Base-by-base conservation (phyloP, 2,888 invertebrate species). In the Seira ritae region DNA sequence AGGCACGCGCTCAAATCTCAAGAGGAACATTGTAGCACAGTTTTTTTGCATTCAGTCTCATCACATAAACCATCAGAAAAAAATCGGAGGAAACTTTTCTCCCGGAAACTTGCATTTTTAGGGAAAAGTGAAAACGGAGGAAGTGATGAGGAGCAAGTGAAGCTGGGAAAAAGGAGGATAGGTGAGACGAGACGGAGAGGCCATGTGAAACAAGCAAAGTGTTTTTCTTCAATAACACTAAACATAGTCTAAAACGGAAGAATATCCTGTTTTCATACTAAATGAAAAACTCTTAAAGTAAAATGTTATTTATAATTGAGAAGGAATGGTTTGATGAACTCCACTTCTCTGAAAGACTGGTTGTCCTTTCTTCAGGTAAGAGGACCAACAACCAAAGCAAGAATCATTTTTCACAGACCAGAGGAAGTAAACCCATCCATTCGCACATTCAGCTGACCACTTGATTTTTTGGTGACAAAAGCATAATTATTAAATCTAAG, bases 1-100 rank as follows among this genome's bases (percentile, higher is more conserved):
- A 22, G 62, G 72, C 72, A 73, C 72, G 72, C 62, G 24, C 20
- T 31, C 17, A 62, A 73, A 73, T 73, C 72, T 62, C 72, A 4
- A 62, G 62, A 62, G 72, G 22, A 37, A 73, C 22, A 62, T 73
- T 62, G 62, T 22, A 20, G 24, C 31, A 70, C 50, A 69, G 42
- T n/a, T 62, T 20, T 62, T 62, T 62, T 22, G 15, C 62, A 62
- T 20, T 62, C 19, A 15, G 22, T 8, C 19, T 62, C 62, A 62
- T 37, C 65, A 23, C 68, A 24, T 66, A 12, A 60, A 60, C 24
- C 20, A 20, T 60, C 72, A 20, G 24, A 23, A 72, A 72, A 50
- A 72, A 31, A 23, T 50, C 22, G 46, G 24, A 19, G 50, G 65
- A 74, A 74, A 74, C 65, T 65, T 46, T 65, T 74, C 37, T 74